A percentile compares a stretch with the other conserved stretches of the same genome.
These are phyloP conservation scores for Teleogryllus occipitalis DNA, from an alignment of 1,140 invertebrate species.

Conservation along the genomic window DNA sequence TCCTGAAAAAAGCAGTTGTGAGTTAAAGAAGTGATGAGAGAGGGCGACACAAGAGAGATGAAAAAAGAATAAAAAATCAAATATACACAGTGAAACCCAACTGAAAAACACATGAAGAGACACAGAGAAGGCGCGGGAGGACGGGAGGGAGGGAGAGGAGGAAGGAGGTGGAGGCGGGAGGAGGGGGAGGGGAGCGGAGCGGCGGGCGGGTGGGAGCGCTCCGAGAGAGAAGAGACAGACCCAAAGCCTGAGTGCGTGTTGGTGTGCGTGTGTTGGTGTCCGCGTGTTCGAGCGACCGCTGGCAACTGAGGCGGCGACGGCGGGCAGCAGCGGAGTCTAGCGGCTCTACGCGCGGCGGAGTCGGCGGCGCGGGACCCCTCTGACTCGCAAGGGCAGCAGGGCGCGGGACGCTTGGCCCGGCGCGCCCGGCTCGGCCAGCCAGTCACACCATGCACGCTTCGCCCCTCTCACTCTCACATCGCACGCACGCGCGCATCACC, in stretches of 20 bases:
- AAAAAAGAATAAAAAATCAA: neutral
- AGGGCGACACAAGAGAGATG: neutral
- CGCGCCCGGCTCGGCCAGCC: neutral
- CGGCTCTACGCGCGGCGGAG: neutral
- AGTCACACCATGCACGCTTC: neutral
- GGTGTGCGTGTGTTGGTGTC: neutral
- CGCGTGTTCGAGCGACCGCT: neutral
- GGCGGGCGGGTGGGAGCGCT: neutral
- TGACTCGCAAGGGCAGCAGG: neutral
- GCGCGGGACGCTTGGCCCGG: neutral
- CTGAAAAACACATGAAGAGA: neutral
- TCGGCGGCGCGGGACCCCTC: neutral
- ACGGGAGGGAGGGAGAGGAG: no score
- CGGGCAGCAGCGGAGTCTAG: neutral
- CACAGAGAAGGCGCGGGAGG: neutral
- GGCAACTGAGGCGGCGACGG: neutral
- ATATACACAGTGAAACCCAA: neutral
- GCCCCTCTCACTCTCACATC: neutral
- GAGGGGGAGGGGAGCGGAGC: neutral
- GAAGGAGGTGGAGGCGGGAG: no score
- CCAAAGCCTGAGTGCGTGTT: neutral
- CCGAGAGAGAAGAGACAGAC: neutral
- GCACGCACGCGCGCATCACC: neutral
- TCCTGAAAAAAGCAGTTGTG: neutral
- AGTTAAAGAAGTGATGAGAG: conserved; percentile 1